Conservation (phyloP, 2,888 invertebrate species). For the Drosophila bunnanda region DNA sequence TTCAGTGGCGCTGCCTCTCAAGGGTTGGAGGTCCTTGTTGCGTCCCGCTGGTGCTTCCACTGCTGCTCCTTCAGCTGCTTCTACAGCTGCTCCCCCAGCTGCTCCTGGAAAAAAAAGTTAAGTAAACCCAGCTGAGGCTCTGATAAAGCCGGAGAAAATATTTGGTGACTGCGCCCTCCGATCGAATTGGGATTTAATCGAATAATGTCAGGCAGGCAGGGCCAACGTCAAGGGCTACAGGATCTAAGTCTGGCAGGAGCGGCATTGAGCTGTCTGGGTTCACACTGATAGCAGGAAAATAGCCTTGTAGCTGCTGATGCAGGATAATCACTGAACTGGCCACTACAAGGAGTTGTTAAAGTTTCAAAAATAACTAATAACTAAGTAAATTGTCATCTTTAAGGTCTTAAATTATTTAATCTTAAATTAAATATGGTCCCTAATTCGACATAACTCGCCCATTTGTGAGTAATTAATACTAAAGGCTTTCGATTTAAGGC, state of each 20-base stretch:
- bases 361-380: neutral
- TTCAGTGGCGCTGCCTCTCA: constrained; percentile 70
- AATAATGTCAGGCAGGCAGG: constrained; percentile 31
- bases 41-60: neutral
- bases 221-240: constrained; percentile 21
- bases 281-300: constrained; percentile 9
- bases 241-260: neutral
- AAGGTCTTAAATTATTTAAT: neutral
- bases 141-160: constrained; percentile 27
- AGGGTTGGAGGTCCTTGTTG: constrained; percentile 14
- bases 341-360: neutral
- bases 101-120: neutral
- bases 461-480: neutral
- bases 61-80: neutral
- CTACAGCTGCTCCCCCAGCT: neutral
- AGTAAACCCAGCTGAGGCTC: constrained; percentile 15
- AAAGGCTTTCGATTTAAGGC: neutral
- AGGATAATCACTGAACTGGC: neutral
- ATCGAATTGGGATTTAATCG: constrained; percentile 42
- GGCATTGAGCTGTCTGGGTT: neutral
- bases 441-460: neutral
- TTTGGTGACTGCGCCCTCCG: constrained; percentile 14
- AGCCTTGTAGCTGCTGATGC: no score
- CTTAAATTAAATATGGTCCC: neutral
- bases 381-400: neutral